Evolutionary conservation across 1,140 invertebrate species (phyloP).

Genomic region (Acromyrmex heyeri): DNA sequence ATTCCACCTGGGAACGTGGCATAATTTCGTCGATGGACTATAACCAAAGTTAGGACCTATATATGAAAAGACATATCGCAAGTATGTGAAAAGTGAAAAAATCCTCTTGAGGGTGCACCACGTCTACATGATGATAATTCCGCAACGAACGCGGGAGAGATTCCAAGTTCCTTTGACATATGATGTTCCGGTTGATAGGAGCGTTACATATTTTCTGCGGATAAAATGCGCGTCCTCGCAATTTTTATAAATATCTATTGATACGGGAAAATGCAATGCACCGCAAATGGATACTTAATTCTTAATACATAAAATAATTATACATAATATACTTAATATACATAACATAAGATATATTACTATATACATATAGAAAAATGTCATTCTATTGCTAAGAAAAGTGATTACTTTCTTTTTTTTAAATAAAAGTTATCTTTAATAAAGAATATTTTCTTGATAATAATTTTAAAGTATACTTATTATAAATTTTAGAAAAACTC

Average conservation of each 20-base stretch:
- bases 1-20: not conserved
- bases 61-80: conserved; percentile 32
- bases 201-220: not conserved
- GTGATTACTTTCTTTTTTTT: too few relatives aligned
- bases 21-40: conserved; percentile 7
- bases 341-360: not conserved
- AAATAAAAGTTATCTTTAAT: too few relatives aligned
- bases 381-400: too few relatives aligned
- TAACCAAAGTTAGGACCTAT: not conserved
- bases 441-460: too few relatives aligned
- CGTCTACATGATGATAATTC: not conserved
- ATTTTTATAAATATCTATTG: not conserved
- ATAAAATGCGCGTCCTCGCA: not conserved
- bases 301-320: not conserved
- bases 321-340: too few relatives aligned
- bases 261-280: not conserved
- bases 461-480: too few relatives aligned
- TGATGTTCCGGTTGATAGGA: not conserved
- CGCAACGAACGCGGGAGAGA: not conserved
- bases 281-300: not conserved
- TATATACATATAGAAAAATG: not conserved
- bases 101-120: not conserved
- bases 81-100: conserved; percentile 6
- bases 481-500: too few relatives aligned
- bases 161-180: conserved; percentile 7